Conservation (phyloP, 2,113 vertebrate genomes). For the Vicugna pacos region DNA sequence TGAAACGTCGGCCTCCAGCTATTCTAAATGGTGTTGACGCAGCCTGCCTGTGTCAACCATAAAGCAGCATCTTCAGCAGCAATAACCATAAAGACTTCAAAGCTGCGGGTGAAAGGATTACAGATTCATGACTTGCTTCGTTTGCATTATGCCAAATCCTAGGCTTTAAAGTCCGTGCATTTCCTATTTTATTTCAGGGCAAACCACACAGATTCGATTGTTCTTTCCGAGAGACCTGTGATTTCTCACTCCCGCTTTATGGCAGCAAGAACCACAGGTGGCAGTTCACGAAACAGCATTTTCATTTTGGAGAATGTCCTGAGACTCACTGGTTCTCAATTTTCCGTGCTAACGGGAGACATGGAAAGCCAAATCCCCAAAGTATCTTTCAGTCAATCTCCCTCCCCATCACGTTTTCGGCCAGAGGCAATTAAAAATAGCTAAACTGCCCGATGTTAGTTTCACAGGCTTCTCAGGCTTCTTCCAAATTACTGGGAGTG, state of each 20-base stretch:
- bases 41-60: background rate
- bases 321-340: background rate
- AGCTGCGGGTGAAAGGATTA: background rate
- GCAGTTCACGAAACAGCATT: background rate
- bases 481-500: background rate
- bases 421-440: background rate
- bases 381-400: background rate
- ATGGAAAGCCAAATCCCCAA: background rate
- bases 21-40: background rate
- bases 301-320: background rate
- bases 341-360: background rate
- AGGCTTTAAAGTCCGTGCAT: background rate
- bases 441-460: background rate
- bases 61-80: background rate
- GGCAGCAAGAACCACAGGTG: background rate
- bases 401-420: background rate
- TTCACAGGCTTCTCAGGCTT: background rate
- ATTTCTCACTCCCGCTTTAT: background rate
- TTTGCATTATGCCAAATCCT: background rate
- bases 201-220: background rate
- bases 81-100: background rate
- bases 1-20: background rate
- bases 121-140: background rate
- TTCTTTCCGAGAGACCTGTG: background rate
- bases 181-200: slow-evolving; percentile 24